phyloP scores from a whole-genome alignment of 2,797 vertebrate genomes.

The Muraenolepis orangiensis region DNA sequence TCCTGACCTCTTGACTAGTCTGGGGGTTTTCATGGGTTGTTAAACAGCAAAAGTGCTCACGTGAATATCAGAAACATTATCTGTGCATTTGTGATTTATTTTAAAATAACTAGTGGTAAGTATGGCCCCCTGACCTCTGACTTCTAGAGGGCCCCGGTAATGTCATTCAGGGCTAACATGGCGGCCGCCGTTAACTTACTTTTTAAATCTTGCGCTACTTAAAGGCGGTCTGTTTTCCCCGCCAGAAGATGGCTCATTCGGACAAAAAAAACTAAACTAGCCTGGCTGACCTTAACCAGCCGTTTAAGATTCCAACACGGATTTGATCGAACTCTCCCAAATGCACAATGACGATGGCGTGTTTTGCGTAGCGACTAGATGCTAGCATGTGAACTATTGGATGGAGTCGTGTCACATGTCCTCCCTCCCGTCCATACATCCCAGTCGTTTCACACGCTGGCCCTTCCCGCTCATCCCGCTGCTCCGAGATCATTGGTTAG shows the following conservation, averaged over 20 bases:
- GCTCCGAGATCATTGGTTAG: conserved; percentile 19
- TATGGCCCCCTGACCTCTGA: neutral
- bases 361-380: conserved; percentile 23
- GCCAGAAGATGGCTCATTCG: conserved; percentile 1
- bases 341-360: neutral
- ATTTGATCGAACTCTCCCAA: neutral
- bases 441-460: conserved; percentile 26
- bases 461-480: conserved; percentile 41
- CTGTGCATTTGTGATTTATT: neutral
- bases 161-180: neutral
- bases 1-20: neutral
- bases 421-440: conserved; percentile 48
- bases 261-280: neutral
- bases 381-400: neutral
- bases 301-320: neutral
- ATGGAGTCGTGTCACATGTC: conserved; percentile 17
- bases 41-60: neutral
- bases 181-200: neutral
- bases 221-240: neutral
- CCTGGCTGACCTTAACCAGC: neutral
- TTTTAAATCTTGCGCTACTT: neutral
- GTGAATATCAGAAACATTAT: neutral
- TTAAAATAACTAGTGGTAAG: neutral
- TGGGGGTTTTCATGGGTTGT: neutral
- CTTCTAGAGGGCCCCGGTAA: neutral